These are phyloP conservation scores for Betta splendens DNA, from an alignment of 2,797 vertebrate species.

Conservation along the genomic window DNA sequence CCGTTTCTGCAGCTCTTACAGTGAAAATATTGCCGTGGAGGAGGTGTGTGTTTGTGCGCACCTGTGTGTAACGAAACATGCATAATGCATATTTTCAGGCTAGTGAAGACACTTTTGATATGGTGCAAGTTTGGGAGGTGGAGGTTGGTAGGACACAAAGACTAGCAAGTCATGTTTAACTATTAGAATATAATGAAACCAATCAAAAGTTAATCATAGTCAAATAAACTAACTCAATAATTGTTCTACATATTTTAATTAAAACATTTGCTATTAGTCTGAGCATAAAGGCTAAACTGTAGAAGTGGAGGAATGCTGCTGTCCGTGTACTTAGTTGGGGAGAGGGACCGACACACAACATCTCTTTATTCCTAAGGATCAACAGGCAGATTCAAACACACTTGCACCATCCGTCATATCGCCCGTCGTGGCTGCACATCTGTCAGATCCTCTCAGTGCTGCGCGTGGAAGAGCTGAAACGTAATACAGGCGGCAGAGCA, in stretches of 20 bases:
- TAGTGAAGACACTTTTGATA: conserved; percentile 46
- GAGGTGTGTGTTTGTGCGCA: conserved; percentile 5
- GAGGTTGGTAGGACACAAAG: too few relatives aligned
- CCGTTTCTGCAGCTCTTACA: conserved; percentile 19
- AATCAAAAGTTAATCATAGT: too few relatives aligned
- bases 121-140: conserved; percentile 49
- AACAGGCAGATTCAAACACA: conserved; percentile 39
- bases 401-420: conserved; percentile 51
- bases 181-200: too few relatives aligned
- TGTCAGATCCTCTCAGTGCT: conserved; percentile 40
- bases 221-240: too few relatives aligned
- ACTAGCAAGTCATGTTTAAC: too few relatives aligned
- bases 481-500: conserved; percentile 58
- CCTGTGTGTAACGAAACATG: conserved; percentile 21
- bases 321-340: conserved; percentile 5
- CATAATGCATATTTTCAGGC: conserved; percentile 56
- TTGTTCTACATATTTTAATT: too few relatives aligned
- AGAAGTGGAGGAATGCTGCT: conserved; percentile 22
- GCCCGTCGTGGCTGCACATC: conserved; percentile 44
- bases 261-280: not conserved
- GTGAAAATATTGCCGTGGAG: conserved; percentile 16
- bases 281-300: conserved; percentile 5
- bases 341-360: not conserved
- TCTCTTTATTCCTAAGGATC: conserved; percentile 13
- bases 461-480: conserved; percentile 35